A percentile compares a stretch with the other conserved stretches of the same genome.
Evolutionary conservation across 2,797 vertebrate genomes (phyloP).

Genomic region (Meriones psammophilus): DNA sequence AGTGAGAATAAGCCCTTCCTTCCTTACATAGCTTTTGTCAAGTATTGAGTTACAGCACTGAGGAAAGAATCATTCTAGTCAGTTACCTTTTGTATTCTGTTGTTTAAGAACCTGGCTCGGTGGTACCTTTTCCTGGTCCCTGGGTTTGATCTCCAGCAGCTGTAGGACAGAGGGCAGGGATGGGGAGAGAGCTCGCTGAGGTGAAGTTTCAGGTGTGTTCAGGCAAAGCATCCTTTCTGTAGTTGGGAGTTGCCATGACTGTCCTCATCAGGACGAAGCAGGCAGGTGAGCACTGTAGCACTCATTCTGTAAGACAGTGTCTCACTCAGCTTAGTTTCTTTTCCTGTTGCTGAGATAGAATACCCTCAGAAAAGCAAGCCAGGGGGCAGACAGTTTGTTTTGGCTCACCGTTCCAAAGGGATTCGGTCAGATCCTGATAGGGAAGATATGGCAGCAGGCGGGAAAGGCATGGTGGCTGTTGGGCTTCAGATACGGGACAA

Average conservation of each 20-base stretch:
- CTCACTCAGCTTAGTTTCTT: neutral
- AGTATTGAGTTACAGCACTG: neutral
- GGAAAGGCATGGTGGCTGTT: neutral
- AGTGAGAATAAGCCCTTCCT: neutral
- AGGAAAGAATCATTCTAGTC: neutral
- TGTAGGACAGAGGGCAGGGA: neutral
- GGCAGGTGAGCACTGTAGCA: neutral
- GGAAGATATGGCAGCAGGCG: neutral
- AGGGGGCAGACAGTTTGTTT: neutral
- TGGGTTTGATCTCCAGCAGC: neutral
- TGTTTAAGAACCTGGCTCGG: neutral
- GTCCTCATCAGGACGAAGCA: neutral
- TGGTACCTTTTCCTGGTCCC: neutral
- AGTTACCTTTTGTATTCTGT: neutral
- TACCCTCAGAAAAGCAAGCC: neutral
- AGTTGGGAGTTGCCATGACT: neutral
- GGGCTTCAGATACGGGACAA: no score
- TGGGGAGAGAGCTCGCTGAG: neutral
- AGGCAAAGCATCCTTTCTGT: constrained; percentile 13
- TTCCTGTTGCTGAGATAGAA: neutral
- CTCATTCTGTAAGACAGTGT: neutral
- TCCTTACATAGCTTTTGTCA: neutral
- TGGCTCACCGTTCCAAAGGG: neutral
- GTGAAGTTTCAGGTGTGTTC: neutral
- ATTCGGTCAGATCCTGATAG: no score